phyloP scores from a whole-genome alignment of 2,113 vertebrate genomes.

The Colistium nudipinnis region DNA sequence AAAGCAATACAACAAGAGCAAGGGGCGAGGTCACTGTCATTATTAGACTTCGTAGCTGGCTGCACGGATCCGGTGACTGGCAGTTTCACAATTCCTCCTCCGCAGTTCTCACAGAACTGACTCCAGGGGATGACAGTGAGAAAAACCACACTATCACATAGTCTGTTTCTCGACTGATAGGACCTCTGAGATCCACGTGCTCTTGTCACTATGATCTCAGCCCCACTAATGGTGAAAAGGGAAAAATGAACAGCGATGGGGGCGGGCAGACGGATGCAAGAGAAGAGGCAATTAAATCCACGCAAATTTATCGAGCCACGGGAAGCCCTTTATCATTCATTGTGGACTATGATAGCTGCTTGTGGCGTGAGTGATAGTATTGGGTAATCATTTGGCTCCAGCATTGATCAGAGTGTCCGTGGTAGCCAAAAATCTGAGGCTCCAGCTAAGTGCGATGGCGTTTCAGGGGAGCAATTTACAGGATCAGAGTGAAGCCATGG shows the following conservation, averaged over 20 bases:
- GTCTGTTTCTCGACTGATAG: constrained; percentile 57
- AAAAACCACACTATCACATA: constrained; percentile 58
- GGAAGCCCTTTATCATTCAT: constrained; percentile 31
- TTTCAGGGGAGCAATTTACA: constrained; percentile 56
- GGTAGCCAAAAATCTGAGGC: constrained; percentile 40
- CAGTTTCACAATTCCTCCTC: constrained; percentile 56
- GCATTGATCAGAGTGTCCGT: constrained; percentile 37
- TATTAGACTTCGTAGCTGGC: constrained; percentile 52
- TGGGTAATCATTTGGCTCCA: constrained; percentile 48
- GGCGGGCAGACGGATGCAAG: constrained; percentile 46
- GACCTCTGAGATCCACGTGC: constrained; percentile 50
- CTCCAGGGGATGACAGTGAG: constrained; percentile 46
- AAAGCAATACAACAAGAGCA: constrained; percentile 48
- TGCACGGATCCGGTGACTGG: constrained; percentile 46
- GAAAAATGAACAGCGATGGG: constrained; percentile 40
- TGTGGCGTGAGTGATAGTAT: constrained; percentile 31
- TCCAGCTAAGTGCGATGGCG: constrained; percentile 23
- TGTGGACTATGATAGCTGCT: constrained; percentile 31
- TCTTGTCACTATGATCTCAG: constrained; percentile 49
- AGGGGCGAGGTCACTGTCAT: constrained; percentile 60
- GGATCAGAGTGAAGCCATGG: constrained; percentile 50
- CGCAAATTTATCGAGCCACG: constrained; percentile 11
- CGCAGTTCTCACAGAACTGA: constrained; percentile 59
- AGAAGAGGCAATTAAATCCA: constrained; percentile 50
- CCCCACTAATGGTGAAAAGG: constrained; percentile 40